phyloP scores from a whole-genome alignment of 2,113 vertebrate genomes.

The Chamaetylas fuelleborni region DNA sequence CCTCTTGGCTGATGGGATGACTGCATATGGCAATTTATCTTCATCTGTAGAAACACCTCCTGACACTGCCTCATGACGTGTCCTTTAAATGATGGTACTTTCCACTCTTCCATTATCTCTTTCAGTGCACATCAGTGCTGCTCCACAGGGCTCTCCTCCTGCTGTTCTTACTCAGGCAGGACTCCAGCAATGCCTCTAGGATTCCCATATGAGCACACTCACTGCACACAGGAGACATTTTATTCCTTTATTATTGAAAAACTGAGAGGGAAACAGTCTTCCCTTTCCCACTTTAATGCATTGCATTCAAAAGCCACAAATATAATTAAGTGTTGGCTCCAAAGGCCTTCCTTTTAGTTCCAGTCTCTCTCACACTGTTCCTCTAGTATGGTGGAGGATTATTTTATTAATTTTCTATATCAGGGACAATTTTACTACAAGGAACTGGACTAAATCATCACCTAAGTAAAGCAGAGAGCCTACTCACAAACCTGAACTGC shows the following conservation, averaged over 20 bases:
- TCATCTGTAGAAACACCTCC: background rate
- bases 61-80: background rate
- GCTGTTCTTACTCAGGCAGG: background rate
- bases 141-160: background rate
- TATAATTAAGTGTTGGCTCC: background rate
- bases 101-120: background rate
- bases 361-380: background rate
- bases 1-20: background rate
- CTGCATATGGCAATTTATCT: background rate
- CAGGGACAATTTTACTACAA: background rate
- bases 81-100: background rate
- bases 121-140: background rate
- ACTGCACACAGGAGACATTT: background rate
- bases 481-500: fast-evolving
- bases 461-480: background rate
- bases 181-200: background rate
- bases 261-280: background rate
- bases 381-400: background rate
- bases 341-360: background rate
- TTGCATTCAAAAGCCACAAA: background rate
- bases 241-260: background rate
- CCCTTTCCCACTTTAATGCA: background rate
- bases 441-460: background rate
- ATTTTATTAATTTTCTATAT: background rate
- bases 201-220: background rate